Evolutionary conservation across 2,797 vertebrate genomes (phyloP).

Genomic region (Morus bassanus): DNA sequence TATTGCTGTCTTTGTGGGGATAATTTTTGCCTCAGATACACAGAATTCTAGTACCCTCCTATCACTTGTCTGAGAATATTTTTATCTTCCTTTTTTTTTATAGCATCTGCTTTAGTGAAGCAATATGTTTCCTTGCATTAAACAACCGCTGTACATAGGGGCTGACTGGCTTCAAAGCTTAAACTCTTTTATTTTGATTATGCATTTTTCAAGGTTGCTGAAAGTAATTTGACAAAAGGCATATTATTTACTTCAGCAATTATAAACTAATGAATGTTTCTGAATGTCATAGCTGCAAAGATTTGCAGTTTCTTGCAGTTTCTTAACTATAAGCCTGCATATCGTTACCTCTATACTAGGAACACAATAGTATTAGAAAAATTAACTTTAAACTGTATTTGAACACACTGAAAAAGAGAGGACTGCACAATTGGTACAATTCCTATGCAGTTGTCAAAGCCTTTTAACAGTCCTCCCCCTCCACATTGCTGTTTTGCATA

Average conservation of each 20-base stretch:
- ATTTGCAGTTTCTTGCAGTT: background rate
- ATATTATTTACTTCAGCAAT: slow-evolving; percentile 1
- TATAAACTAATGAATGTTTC: background rate
- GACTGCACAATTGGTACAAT: background rate
- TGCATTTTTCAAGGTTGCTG: background rate
- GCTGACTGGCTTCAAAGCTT: background rate
- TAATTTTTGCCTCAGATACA: background rate
- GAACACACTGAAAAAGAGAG: background rate
- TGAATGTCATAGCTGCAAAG: background rate
- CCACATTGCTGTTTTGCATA: background rate
- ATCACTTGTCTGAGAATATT: background rate
- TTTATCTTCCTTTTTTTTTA: background rate
- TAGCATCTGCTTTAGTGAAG: slow-evolving; percentile 30
- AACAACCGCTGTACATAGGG: background rate
- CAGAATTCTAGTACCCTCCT: background rate
- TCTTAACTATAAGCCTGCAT: background rate
- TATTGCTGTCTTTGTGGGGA: background rate
- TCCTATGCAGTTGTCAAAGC: background rate
- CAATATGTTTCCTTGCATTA: slow-evolving; percentile 8
- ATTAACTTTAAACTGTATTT: background rate
- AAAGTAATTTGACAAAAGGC: slow-evolving; percentile 34
- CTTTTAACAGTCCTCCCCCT: background rate
- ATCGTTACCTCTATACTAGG: background rate
- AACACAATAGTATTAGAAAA: background rate
- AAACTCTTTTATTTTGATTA: background rate